Percentiles rank a stretch among this genome's conserved stretches.
Evolutionary conservation across 2,797 vertebrate genomes (phyloP).

Genomic region (Florisuga fusca): DNA sequence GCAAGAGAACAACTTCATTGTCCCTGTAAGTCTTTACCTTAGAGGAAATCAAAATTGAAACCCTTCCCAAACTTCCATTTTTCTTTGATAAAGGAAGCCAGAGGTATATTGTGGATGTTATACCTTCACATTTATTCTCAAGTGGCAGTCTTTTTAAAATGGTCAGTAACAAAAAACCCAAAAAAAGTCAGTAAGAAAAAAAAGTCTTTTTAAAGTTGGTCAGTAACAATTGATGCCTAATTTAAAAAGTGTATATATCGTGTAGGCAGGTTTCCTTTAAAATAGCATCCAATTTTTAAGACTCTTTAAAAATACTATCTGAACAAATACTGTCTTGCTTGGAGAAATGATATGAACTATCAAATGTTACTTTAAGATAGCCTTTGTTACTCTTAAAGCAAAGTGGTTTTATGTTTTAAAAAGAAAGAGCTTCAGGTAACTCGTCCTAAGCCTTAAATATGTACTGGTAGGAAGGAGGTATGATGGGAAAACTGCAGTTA

Average conservation of each 20-base stretch:
- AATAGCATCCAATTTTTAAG: neutral
- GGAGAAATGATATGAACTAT: neutral
- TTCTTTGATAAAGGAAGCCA: neutral
- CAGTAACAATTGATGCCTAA: neutral
- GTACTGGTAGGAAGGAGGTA: neutral
- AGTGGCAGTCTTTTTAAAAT: neutral
- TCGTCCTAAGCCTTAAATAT: neutral
- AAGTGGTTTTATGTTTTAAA: neutral
- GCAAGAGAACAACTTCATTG: neutral
- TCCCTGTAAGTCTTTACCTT: fast-evolving
- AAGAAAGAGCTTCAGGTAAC: neutral
- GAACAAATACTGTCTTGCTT: neutral
- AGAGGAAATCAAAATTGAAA: neutral
- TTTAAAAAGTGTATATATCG: neutral
- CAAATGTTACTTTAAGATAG: neutral
- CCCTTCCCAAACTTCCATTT: neutral
- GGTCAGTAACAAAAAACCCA: too few species aligned
- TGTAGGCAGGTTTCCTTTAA: neutral
- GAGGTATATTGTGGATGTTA: neutral
- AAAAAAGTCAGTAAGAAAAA: too few species aligned
- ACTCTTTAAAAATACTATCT: neutral
- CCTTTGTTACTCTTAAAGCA: neutral
- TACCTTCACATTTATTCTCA: neutral
- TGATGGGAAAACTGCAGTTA: neutral
- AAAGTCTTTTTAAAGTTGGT: too few species aligned